Base-by-base conservation (phyloP, 2,888 invertebrate genomes). In the Mythimna loreyi region DNA sequence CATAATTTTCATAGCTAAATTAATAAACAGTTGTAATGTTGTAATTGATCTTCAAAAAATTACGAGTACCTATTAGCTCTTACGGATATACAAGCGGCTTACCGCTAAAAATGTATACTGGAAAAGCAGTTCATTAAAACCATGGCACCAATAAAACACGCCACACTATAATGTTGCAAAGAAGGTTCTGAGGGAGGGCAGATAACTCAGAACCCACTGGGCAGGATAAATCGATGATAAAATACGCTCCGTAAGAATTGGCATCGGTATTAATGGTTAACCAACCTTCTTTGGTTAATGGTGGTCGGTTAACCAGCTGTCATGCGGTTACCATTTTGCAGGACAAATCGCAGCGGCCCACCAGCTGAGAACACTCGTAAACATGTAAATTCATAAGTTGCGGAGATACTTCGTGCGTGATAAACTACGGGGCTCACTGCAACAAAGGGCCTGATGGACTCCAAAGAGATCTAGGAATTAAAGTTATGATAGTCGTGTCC, bases 271-370 rank as follows among this genome's bases (percentile, higher is more conserved):
- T 85, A 86, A 86, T 86, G 84, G 79, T 79, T 75, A 68, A 72
- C 89, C 85, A 83, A 86, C 82, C 85, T 84, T 85, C 87, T 89
- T 91, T 89, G 87, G 87, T 91, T 92, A 92, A 93, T 94, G 91
- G 91, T 89, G 89, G 87, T 90, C 89, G 87, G 90, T 91, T 92
- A 92, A 91, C 89, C 91, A 89, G 85, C 92, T 92, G 93, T 93
- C 93, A 92, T 86, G 88, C 85, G 90, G 89, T 90, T 85, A 90
- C 90, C 89, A 92, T 91, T 92, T 88, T 85, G 85, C 88, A 75
- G 89, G 89, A 94, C 94, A 93, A 93, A 94, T 94, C 91, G 91
- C 90, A 75, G 77, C 80, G 81, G 94, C 92, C 95, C 95, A 93
- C 95, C 94, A 88, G 90, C 93, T 68, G 93, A 78, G 93, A 84